Evolutionary conservation across 2,888 invertebrate species (phyloP).

Genomic region (Tinea pellionella): DNA sequence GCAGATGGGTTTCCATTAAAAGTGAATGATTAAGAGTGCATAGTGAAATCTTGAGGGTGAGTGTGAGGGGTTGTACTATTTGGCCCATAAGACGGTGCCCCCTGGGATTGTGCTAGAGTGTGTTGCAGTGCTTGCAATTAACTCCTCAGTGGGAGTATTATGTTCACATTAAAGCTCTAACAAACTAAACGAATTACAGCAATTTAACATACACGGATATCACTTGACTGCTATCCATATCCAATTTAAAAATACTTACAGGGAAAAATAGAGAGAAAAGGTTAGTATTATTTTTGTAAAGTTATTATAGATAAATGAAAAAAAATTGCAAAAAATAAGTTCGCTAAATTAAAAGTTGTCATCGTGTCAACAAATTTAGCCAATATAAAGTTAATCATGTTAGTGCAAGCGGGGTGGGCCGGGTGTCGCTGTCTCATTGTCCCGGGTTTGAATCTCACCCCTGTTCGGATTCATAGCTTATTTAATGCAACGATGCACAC

Average conservation of each 20-base stretch:
- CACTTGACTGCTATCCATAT: too few relatives aligned
- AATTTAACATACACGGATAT: neutral
- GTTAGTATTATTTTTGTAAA: too few relatives aligned
- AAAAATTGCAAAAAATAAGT: too few relatives aligned
- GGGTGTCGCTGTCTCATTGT: slow-evolving; percentile 52
- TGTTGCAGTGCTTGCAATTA: slow-evolving; percentile 61
- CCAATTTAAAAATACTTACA: too few relatives aligned
- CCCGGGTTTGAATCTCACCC: slow-evolving; percentile 48
- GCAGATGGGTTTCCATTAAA: slow-evolving; percentile 55
- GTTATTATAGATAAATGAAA: too few relatives aligned
- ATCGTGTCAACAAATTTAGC: slow-evolving; percentile 24
- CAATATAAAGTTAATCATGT: slow-evolving; percentile 59
- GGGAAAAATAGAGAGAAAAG: too few relatives aligned
- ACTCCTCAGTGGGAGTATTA: slow-evolving; percentile 57
- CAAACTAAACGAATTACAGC: neutral
- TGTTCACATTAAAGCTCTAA: slow-evolving; percentile 45
- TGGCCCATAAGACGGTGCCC: slow-evolving; percentile 19
- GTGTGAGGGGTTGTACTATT: slow-evolving; percentile 19
- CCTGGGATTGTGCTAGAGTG: slow-evolving; percentile 44
- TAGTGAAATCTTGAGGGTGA: slow-evolving; percentile 26
- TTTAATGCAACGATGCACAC: slow-evolving; percentile 69
- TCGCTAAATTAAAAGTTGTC: neutral
- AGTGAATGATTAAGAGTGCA: slow-evolving; percentile 57
- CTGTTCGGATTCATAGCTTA: slow-evolving; percentile 63
- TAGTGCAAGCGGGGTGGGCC: slow-evolving; percentile 46